Base-by-base conservation (phyloP, 2,113 vertebrate species). In the Perccottus glenii region DNA sequence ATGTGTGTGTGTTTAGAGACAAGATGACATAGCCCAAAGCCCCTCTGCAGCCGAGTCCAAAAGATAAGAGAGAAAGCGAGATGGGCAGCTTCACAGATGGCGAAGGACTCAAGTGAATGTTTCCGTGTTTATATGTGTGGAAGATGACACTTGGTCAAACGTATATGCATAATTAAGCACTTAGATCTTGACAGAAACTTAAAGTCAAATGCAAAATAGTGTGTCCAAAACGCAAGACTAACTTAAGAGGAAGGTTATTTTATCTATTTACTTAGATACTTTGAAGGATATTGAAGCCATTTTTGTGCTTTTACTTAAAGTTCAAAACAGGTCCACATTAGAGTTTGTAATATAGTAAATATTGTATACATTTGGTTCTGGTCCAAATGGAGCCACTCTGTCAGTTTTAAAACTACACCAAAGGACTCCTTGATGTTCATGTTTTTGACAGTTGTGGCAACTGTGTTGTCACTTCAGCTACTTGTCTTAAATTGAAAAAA, bases 11-110 rank as follows among this genome's bases (percentile, higher is more conserved):
- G 70, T 76, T 59, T 77, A 66, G 74, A 80, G 67, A 65, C 73
- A 52, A 78, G 75, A 75, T 91, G 91, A 89, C 88, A 90, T 89
- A 81, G 89, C 88, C 85, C 86, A 86, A 72, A 89, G 87, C 85
- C 84, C 82, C 76, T 85, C 90, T 90, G 89, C 85, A 87, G 82
- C 75, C 67, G 56, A 78, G 77, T 86, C 82, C 73, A 87, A 83
- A 77, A 87, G 88, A 93, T 92, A 92, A 91, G 87, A 75, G 75
- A 75, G 85, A 69, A 77, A 84, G 81, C 80, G 80, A 85, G 87
- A 89, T 85, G 83, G 83, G 80, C 80, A 86, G 83, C 73, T 81
- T 76, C 78, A 82, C 81, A 80, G 83, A 88, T 85, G 84, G 81
- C 81, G 78, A 67, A 70, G 70, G 70, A 60, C 78, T 78, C 46